A percentile compares a stretch with the other conserved stretches of the same genome.
phyloP scores from a whole-genome alignment of 92 coral and sea anemone species.

The Porites evermanni region DNA sequence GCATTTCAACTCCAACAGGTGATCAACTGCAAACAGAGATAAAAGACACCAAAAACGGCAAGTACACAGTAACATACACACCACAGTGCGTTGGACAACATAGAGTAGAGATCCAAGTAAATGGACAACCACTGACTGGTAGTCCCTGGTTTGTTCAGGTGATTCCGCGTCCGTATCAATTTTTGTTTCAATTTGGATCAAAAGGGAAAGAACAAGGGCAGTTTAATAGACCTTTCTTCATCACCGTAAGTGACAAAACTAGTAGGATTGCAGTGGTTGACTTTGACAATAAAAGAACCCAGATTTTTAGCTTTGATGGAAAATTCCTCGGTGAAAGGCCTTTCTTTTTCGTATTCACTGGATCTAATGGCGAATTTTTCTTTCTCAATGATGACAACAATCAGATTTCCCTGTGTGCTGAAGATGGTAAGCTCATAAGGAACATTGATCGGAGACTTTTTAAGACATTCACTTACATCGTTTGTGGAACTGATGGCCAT shows the following conservation, averaged over 20 bases:
- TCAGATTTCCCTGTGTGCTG: conserved; percentile 35
- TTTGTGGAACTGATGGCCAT: conserved; percentile 13
- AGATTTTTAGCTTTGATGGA: conserved; percentile 26
- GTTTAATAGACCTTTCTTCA: neutral
- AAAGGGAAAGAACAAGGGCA: neutral
- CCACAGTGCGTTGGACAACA: conserved; percentile 52
- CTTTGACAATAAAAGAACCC: neutral
- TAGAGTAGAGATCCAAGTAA: conserved; percentile 43
- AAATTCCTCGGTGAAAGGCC: conserved; percentile 8
- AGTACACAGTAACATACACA: conserved; percentile 54
- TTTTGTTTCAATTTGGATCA: conserved; percentile 3
- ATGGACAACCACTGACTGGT: conserved; percentile 51
- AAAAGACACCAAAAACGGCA: conserved; percentile 64
- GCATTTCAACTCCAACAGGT: conserved; percentile 41
- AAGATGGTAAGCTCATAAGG: conserved; percentile 51
- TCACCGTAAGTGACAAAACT: neutral
- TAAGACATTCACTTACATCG: neutral
- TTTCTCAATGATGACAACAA: neutral
- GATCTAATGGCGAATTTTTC: neutral
- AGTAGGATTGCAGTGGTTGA: conserved; percentile 23
- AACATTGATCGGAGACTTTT: conserved; percentile 32
- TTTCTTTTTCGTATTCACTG: neutral
- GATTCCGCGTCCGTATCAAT: conserved; percentile 22
- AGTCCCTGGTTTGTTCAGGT: conserved; percentile 58
- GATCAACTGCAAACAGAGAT: conserved; percentile 30